Base-by-base conservation (phyloP, 2,797 vertebrate species). In the Emys orbicularis region DNA sequence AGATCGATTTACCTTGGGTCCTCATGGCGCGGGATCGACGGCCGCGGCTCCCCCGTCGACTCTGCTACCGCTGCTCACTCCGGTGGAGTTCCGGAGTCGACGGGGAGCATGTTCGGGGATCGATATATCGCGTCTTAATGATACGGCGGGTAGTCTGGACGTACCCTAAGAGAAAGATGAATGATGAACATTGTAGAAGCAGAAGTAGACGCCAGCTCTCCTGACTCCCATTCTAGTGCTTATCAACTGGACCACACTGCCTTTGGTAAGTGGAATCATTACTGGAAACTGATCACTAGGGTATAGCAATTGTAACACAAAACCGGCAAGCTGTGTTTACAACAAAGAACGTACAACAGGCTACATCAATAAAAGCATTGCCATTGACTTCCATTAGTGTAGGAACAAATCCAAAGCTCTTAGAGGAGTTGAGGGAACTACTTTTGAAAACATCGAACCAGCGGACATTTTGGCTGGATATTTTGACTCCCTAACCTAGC, bases 351-450 rank as follows among this genome's bases (percentile, higher is more conserved):
- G 49, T 19, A 31, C 49, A 72, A 72, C 7, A 11, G 34, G 44
- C 11, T 72, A n/a, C n/a, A 41, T 37, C 37, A 72, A 41, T 23
- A 56, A 25, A 5, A 83, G 5, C 50, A 52, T 57, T 3, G 49
- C 76, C 56, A 9, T 37, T 12, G 1, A 8, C 18, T 27, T 12
- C 49, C 9, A 1, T 5, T 34, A 9, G 4, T 1, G 44, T 47
- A 12, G 81, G 18, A 2, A 1, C 8, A 53, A 15, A n/a, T 15
- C 54, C 1, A 0, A 29, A 12, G 3, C 37, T 1, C 2, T 4
- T 18, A n/a, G 61, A 34, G 61, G 4, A 34, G 5, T 2, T 8
- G 47, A 44, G 80, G 47, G 31, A 81, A 0, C 13, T 50, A 12
- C 50, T 16, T 13, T 90, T 44, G 50, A 52, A 79, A 89, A 4